Evolutionary conservation across 2,888 invertebrate genomes (phyloP).

Genomic region (Chymomyza fuscimana): DNA sequence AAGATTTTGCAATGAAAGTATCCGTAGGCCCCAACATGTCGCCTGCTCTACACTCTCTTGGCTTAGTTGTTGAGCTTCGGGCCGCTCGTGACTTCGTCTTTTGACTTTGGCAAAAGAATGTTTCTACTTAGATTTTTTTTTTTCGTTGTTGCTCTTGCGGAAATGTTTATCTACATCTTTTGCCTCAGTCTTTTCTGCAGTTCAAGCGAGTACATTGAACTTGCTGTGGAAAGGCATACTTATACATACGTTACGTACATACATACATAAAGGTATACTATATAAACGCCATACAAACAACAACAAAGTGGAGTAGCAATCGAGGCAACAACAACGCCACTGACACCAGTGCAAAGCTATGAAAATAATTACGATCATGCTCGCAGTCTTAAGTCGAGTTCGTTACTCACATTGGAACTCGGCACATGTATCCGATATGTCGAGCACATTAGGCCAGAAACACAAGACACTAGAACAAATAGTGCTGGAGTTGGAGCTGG

Average conservation of each 20-base stretch:
- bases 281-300: slow-evolving; percentile 3
- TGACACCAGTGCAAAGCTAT: slow-evolving; percentile 40
- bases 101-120: slow-evolving; percentile 49
- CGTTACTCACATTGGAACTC: slow-evolving; percentile 39
- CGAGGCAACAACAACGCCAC: not conserved
- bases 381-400: not conserved
- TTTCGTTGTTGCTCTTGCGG: slow-evolving; percentile 48
- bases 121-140: slow-evolving; percentile 67
- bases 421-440: slow-evolving; percentile 31
- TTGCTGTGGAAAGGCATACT: slow-evolving; percentile 50
- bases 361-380: slow-evolving; percentile 64
- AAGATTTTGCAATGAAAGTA: slow-evolving; percentile 71
- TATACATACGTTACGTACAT: slow-evolving; percentile 26
- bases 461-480: not conserved
- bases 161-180: slow-evolving; percentile 67
- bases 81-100: slow-evolving; percentile 20
- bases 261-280: slow-evolving; percentile 16
- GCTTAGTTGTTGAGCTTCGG: slow-evolving; percentile 38
- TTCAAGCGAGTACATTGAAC: slow-evolving; percentile 77
- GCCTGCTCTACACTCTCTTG: slow-evolving; percentile 54
- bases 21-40: slow-evolving; percentile 29
- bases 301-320: not conserved
- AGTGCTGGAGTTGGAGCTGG: not conserved
- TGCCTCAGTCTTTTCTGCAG: slow-evolving; percentile 60
- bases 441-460: not conserved